Evolutionary conservation across 2,113 vertebrate species (phyloP), one percentile per base, ranked within the genome.

Genomic region (Myiopsitta monachus): DNA sequence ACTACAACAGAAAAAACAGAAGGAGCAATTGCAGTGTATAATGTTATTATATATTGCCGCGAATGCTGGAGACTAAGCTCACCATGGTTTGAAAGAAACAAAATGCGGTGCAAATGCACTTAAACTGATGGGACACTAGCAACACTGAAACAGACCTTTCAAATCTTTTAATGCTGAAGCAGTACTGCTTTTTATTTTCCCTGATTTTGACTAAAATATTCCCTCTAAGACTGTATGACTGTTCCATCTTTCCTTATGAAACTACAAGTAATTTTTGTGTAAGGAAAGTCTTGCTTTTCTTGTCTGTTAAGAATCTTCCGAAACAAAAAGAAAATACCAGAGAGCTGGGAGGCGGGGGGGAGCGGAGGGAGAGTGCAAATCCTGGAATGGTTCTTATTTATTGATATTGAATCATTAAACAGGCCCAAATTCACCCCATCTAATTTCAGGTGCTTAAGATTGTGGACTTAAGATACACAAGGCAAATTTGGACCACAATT

Each of bases 1-100:
- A 30, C 2, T 87, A 5, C 33, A 33, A 22, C 5, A 23, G 30
- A 39, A 76, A 27, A 66, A 77, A 64, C 5, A 76, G 33, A 83
- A 52, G 7, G 64, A 55, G 3, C 4, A 3, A 6, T 7, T 78
- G 15, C 3, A 82, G 1, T 5, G 12, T n/a, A 18, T 4, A 39
- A 18, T 11, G 3, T 47, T 13, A 47, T 11, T 47, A 47, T 47
- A 23, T 47, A 47, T 47, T 47, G 7, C 18, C 6, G 63, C 21
- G 4, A 63, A 30, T 38, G 3, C 5, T 51, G 28, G 16, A 83
- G 7, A 36, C 3, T 19, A 41, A n/a, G 28, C 8, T 2, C 7
- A 26, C 5, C 2, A 11, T 12, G 3, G 3, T 75, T 72, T 52
- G 41, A 63, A 74, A 66, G 44, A 66, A 46, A 1, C 2, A 27